Conservation (phyloP, 2,888 invertebrate genomes). For the Eupithecia centaureata region DNA sequence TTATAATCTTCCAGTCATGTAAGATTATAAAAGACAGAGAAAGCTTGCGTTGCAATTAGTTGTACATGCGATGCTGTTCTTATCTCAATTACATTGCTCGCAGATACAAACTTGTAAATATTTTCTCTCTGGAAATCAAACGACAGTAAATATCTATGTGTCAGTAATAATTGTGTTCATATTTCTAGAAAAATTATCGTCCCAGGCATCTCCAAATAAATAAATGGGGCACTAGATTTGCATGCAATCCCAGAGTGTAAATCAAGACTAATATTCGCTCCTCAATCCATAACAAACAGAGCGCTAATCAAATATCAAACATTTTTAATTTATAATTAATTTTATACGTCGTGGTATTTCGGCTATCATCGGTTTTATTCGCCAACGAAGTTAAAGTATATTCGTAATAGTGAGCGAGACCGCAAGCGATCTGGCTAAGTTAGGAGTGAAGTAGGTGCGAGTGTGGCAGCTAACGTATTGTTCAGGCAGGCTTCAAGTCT, state of each 20-base stretch:
- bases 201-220: conserved; percentile 4
- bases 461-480: conserved; percentile 67
- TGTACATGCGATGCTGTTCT: conserved; percentile 23
- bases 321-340: conserved; percentile 54
- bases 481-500: conserved; percentile 56
- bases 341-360: conserved; percentile 64
- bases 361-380: conserved; percentile 66
- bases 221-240: conserved; percentile 18
- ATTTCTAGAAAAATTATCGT: neutral
- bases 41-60: conserved; percentile 30
- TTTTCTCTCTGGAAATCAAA: conserved; percentile 9
- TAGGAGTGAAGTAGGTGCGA: conserved; percentile 69
- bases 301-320: conserved; percentile 63
- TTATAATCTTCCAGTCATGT: conserved; percentile 18
- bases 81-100: conserved; percentile 25
- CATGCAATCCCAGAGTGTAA: conserved; percentile 26
- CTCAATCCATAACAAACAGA: conserved; percentile 61
- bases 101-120: conserved; percentile 11
- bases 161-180: neutral
- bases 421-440: conserved; percentile 62
- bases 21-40: conserved; percentile 24
- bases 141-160: neutral
- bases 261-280: conserved; percentile 39
- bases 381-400: conserved; percentile 56
- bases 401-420: conserved; percentile 73